Base-by-base conservation (phyloP, 2,797 vertebrate genomes). In the Enteromius mattozi region DNA sequence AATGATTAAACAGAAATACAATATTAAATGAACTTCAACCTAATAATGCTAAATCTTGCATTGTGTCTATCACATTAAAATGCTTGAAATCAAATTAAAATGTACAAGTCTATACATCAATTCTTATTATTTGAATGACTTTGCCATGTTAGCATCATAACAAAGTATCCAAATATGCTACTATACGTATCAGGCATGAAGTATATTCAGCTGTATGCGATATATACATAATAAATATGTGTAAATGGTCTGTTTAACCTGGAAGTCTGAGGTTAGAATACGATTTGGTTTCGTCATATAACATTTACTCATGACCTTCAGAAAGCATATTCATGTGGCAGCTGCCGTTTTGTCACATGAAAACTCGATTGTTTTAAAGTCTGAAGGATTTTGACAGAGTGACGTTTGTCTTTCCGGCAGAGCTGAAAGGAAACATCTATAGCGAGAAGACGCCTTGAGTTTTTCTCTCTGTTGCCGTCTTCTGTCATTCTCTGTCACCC, bases 401-500 rank as follows among this genome's bases (percentile, higher is more conserved):
- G 40, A 74, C 40, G 42, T 74, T 30, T 35, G 35, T 81, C 68
- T 59, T 59, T n/a, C 45, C 5, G 37, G 24, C 37, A 47, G 27
- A 82, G 47, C 54, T 72, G 42, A 82, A 82, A 47, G 13, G 7
- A 80, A 63, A 35, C 88, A 70, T 85, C 80, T 71, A 76, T 71
- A 76, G 83, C 40, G 70, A 83, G 12, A 54, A 74, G 66, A 78
- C 66, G 21, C 80, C 71, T 61, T 72, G 59, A 65, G 74, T 74
- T 66, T 56, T 17, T 83, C 71, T 66, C 69, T 75, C 77, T 63
- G 30, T 30, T 63, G 59, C 59, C 6, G 59, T 77, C 59, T 61
- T 80, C 72, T 65, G 45, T 91, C 88, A 89, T 88, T 89, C 88
- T 61, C 86, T 35, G 84, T 83, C 84, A 59, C 40, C 19, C 69